These are phyloP conservation scores for Microplitis demolitor DNA, from an alignment of 1,140 invertebrate species.

Conservation along the genomic window DNA sequence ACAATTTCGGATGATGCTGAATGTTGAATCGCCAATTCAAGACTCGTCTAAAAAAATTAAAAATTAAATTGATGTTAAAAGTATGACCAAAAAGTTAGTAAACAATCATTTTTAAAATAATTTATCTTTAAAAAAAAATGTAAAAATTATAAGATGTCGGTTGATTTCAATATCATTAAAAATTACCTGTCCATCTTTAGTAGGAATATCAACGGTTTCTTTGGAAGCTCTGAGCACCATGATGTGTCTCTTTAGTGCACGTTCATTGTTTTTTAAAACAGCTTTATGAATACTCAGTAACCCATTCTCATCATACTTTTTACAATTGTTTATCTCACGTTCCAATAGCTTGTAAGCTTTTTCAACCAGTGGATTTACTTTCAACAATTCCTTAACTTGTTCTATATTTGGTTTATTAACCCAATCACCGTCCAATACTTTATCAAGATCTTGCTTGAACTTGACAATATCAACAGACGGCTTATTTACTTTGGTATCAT, in stretches of 20 bases:
- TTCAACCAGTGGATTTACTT: not conserved
- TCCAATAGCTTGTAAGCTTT: constrained; percentile 16
- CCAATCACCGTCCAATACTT: not conserved
- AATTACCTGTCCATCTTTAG: constrained; percentile 18
- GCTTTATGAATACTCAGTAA: constrained; percentile 29
- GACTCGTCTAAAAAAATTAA: constrained; percentile 19
- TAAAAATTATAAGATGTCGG: too few relatives aligned
- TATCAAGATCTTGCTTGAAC: not conserved
- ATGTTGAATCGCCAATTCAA: constrained; percentile 28
- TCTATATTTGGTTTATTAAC: constrained; percentile 8
- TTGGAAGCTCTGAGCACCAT: constrained; percentile 15
- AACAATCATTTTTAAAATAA: too few relatives aligned
- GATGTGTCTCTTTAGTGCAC: constrained; percentile 10
- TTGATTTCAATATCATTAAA: too few relatives aligned
- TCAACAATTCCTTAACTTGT: constrained; percentile 11
- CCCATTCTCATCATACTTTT: constrained; percentile 26
- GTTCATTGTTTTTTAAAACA: constrained; percentile 8
- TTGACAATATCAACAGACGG: not conserved
- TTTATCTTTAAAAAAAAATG: too few relatives aligned
- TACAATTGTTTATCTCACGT: constrained; percentile 21
- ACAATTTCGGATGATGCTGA: constrained; percentile 17
- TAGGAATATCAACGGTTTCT: constrained; percentile 20
- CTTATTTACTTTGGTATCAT: not conserved
- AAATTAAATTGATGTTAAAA: not conserved
- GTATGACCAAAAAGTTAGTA: too few relatives aligned